Base-by-base conservation (phyloP, 2,888 invertebrate genomes). In the Caenorhabditis angaria region DNA sequence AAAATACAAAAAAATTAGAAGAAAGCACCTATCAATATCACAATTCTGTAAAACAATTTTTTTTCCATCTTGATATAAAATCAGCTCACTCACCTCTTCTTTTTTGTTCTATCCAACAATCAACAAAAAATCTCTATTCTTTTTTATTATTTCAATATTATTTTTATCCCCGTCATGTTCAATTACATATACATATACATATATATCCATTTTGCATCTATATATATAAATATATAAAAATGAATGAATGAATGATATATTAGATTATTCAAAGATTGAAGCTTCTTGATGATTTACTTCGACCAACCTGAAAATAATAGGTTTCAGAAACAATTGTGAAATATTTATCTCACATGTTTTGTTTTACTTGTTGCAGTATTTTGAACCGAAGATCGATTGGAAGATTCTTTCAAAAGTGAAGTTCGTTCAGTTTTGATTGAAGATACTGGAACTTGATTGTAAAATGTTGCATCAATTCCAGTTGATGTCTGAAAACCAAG, bases 381-480 rank as follows among this genome's bases (percentile, higher is more conserved):
- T 22, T 51, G 51, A n/a, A 51, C 51, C n/a, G 51, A 51, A 22
- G 24, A 8, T 51, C 51, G 51, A 22, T 51, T 51, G 24, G 10
- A 3, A 24, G 14, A 55, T 41, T 53, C 68, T 62, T 41, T 47
- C 27, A 58, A 29, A 10, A 58, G 18, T 5, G 47, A 20, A 6
- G 47, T 24, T 47, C 58, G 3, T 47, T 58, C 61, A 3, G 67
- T 58, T 55, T 67, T 72, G 0, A 56, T 41, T n/a, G 29, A 20
- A 20, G 8, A 4, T 8, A n/a, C 24, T 4, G 68, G 57, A 18
- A 55, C 56, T 12, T 73, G 68, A 29, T 71, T 71, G 24, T 64
- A 72, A 25, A 69, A 62, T 14, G 77, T 77, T 5, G 74, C 56
- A 47, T 77, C 77, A 6, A 64, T 65, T 29, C 73, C 55, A 6